Evolutionary conservation across 2,113 vertebrate species (phyloP).

Genomic region (Actinemys pallida): DNA sequence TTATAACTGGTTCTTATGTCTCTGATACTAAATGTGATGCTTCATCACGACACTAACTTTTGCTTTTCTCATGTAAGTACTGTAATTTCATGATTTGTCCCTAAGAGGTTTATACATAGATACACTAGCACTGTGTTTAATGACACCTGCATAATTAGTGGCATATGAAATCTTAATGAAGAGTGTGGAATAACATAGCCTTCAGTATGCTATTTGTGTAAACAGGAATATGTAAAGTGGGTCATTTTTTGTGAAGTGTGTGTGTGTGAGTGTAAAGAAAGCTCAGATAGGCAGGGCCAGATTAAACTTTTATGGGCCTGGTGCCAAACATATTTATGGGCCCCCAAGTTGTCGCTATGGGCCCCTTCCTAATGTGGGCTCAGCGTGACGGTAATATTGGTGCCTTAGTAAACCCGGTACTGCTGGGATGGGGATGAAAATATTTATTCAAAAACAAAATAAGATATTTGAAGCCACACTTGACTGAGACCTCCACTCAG

Average conservation of each 20-base stretch:
- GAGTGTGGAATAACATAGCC: neutral
- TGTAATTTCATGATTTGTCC: neutral
- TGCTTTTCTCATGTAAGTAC: neutral
- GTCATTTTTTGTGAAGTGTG: neutral
- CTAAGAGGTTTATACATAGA: neutral
- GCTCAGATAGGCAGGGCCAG: neutral
- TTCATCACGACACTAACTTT: neutral
- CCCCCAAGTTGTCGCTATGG: too few relatives aligned
- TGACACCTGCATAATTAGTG: too few relatives aligned
- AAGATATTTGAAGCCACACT: too few relatives aligned
- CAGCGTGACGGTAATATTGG: too few relatives aligned
- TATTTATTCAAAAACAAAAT: too few relatives aligned
- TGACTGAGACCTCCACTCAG: too few relatives aligned
- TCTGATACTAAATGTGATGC: neutral
- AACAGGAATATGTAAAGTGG: conserved; percentile 21
- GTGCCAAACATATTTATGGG: too few relatives aligned
- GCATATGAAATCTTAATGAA: too few relatives aligned
- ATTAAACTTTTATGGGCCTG: too few relatives aligned
- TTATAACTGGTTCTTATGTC: neutral
- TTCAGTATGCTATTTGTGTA: neutral
- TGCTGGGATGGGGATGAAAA: too few relatives aligned
- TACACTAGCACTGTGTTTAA: conserved; percentile 20
- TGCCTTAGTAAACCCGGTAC: too few relatives aligned
- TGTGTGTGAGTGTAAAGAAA: neutral
- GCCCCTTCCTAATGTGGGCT: too few relatives aligned